Evolutionary conservation across 2,888 invertebrate genomes (phyloP), one percentile per base, ranked within the genome.

Genomic region (Aelia acuminata): DNA sequence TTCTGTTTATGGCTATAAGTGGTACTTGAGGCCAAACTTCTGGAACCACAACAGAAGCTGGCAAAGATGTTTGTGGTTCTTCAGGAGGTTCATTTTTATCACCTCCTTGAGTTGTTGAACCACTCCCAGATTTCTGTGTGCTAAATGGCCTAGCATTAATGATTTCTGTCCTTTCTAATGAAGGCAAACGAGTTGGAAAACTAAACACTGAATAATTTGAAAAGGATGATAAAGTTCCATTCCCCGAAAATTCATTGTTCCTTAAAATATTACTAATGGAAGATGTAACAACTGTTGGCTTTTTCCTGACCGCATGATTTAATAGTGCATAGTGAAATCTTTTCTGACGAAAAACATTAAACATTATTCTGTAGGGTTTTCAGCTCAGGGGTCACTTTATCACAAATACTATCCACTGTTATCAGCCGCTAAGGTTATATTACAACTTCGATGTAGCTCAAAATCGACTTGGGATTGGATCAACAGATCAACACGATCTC

Each of bases 21-120:
- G 99, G 99, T 35, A 99, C 96, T 92, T 97, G 96, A 0, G 99
- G 99, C 96, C 98, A 99, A 18, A 97, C 96, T 92, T 99, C 99
- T 0, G 99, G 99, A 48, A 99, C 97, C 26, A 97, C 96, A 84
- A 98, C 96, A 0, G 98, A 96, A 0, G 98, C 97, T 43, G 90
- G 90, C 47, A 90, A 84, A 13, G 89, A 89, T 75, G 80, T 80
- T 35, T 80, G 87, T 8, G 89, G 63, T 48, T 88, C 87, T 39
- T 80, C 88, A 31, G 88, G 85, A 47, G 70, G 86, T 48, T 87
- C 88, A 47, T 84, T 35, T 26, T 86, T 84, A 39, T 85, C 80
- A 75, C 84, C 57, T 87, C 86, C 70, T 48, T 84, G 50, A 39
- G 85, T n/a, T 49, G 88, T 49, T 84, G 84, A 26, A 48, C 57